phyloP scores from a whole-genome alignment of 1,140 invertebrate species.

The Lordiphosa clarofinis region DNA sequence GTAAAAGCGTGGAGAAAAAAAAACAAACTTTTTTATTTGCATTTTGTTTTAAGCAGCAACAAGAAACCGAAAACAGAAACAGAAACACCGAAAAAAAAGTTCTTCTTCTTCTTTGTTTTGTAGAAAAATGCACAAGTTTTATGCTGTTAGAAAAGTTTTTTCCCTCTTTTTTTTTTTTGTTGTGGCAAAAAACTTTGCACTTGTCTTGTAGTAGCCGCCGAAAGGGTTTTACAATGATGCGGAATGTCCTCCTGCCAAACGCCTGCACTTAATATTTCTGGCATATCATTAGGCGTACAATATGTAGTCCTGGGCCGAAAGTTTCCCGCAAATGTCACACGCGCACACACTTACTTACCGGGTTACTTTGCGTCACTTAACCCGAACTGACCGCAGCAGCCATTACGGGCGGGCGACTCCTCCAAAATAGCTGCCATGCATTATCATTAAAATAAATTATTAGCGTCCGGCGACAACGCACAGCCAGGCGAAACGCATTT shows the following conservation, averaged over 20 bases:
- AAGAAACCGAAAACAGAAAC: constrained; percentile 12
- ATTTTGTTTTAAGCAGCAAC: constrained; percentile 65
- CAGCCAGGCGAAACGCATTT: constrained; percentile 54
- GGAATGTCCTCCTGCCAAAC: constrained; percentile 32
- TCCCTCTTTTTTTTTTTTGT: constrained; percentile 9
- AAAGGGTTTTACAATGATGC: constrained; percentile 76
- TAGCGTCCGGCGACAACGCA: constrained; percentile 52
- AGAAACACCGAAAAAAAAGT: constrained; percentile 53
- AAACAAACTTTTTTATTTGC: constrained; percentile 72
- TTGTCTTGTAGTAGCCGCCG: constrained; percentile 62
- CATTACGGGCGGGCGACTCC: constrained; percentile 18
- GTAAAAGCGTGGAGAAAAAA: constrained; percentile 29
- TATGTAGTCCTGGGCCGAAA: constrained; percentile 14
- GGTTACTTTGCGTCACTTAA: constrained; percentile 23
- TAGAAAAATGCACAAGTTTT: constrained; percentile 75
- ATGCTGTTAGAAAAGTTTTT: constrained; percentile 71
- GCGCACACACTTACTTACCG: constrained; percentile 12
- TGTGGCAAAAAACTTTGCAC: constrained; percentile 59
- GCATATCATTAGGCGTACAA: constrained; percentile 49
- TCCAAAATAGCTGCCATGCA: constrained; percentile 54
- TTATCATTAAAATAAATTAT: constrained; percentile 79
- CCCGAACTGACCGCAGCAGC: constrained; percentile 4
- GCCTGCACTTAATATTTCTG: constrained; percentile 62
- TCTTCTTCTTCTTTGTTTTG: constrained; percentile 23
- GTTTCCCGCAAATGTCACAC: constrained; percentile 13